Evolutionary conservation across 2,888 invertebrate species (phyloP).

Genomic region (Schrankia costaestrigalis): DNA sequence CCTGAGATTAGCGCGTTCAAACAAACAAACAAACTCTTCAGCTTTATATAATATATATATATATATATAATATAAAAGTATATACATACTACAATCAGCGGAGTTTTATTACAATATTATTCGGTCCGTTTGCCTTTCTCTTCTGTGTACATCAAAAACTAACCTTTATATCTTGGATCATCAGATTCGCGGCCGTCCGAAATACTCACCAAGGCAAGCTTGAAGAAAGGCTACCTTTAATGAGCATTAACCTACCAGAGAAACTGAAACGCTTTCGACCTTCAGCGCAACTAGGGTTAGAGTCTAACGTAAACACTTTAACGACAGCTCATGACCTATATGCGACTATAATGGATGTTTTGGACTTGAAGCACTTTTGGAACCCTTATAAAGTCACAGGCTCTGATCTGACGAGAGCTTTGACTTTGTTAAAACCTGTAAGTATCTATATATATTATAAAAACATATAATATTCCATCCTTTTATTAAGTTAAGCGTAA

Average conservation of each 20-base stretch:
- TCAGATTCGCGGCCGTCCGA: slow-evolving; percentile 82
- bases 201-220: slow-evolving; percentile 93
- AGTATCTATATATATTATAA: no score
- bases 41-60: no score
- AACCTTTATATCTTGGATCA: no score
- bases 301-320: slow-evolving; percentile 84
- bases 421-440: slow-evolving; percentile 83
- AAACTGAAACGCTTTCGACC: slow-evolving; percentile 84
- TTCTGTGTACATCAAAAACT: no score
- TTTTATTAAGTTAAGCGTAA: no score
- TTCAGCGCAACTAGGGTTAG: slow-evolving; percentile 80
- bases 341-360: slow-evolving; percentile 82
- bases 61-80: no score
- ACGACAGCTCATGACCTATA: slow-evolving; percentile 95
- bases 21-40: no score
- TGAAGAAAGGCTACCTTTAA: slow-evolving; percentile 94
- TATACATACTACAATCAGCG: no score
- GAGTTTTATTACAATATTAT: no score
- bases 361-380: slow-evolving; percentile 70
- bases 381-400: slow-evolving; percentile 60
- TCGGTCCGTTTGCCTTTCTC: no score
- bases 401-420: slow-evolving; percentile 75
- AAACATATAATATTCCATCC: no score
- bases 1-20: no score
- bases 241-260: slow-evolving; percentile 88